phyloP scores from a whole-genome alignment of 2,113 vertebrate genomes.

The Bujurquina vittata region DNA sequence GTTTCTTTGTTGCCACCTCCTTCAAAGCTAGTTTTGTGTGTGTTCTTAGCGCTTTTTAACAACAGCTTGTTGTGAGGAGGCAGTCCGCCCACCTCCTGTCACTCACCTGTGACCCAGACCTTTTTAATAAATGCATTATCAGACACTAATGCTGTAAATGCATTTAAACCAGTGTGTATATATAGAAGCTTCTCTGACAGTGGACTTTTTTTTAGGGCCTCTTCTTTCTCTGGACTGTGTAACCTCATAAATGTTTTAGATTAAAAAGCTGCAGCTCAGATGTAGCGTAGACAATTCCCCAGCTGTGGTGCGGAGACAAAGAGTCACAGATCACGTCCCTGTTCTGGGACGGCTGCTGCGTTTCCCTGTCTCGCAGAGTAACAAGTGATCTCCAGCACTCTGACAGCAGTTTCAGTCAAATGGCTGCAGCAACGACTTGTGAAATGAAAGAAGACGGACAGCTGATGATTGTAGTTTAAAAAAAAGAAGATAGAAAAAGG shows the following conservation, averaged over 20 bases:
- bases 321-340: conserved; percentile 12
- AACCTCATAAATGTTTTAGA: conserved; percentile 67
- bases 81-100: no score
- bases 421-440: background rate
- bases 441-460: conserved; percentile 20
- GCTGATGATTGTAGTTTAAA: conserved; percentile 32
- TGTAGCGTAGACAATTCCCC: conserved; percentile 29
- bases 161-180: background rate
- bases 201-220: background rate
- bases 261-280: conserved; percentile 27
- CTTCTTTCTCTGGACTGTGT: conserved; percentile 37
- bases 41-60: background rate
- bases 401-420: background rate
- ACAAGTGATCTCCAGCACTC: conserved; percentile 9
- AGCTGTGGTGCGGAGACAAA: background rate
- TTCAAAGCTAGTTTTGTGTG: background rate
- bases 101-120: background rate
- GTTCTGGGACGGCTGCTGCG: conserved; percentile 42
- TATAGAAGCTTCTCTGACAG: background rate
- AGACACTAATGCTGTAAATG: no score
- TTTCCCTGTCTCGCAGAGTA: conserved; percentile 29
- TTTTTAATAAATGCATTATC: no score
- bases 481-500: conserved; percentile 6
- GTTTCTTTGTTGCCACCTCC: background rate
- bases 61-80: background rate